Percentiles rank a stretch among this genome's conserved stretches.
phyloP scores from a whole-genome alignment of 2,797 vertebrate species.

The Gallinago solitaria region DNA sequence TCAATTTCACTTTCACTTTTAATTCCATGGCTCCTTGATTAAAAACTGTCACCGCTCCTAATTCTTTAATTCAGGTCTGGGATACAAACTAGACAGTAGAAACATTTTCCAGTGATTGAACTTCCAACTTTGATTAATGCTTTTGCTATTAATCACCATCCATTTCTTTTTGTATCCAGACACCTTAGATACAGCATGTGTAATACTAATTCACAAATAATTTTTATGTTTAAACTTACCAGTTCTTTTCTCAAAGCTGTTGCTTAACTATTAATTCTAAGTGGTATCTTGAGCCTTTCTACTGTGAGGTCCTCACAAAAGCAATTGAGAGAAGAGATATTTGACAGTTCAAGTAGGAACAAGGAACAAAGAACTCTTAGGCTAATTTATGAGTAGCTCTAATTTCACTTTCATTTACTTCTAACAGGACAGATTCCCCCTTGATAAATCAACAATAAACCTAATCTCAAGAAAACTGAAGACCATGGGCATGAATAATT shows the following conservation, averaged over 20 bases:
- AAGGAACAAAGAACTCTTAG: background rate
- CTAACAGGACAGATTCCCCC: background rate
- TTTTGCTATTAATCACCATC: background rate
- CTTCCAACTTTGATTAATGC: background rate
- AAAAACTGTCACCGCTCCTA: too few relatives aligned
- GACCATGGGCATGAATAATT: background rate
- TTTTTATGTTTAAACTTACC: background rate
- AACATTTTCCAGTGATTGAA: background rate
- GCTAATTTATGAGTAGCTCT: background rate
- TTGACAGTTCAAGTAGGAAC: background rate
- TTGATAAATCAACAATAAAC: background rate
- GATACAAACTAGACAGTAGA: background rate
- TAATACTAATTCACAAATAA: background rate
- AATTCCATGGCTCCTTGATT: too few relatives aligned
- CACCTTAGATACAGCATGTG: background rate
- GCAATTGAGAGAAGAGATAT: background rate
- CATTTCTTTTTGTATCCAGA: background rate
- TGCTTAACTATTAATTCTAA: background rate
- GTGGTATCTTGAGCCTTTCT: background rate
- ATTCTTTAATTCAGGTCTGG: background rate
- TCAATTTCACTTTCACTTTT: too few relatives aligned
- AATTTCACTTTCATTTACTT: background rate
- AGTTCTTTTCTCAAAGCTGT: background rate
- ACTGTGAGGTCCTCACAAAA: background rate
- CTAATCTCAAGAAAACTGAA: background rate